Base-by-base conservation (phyloP, 2,888 invertebrate genomes). In the Spisula subtruncata region DNA sequence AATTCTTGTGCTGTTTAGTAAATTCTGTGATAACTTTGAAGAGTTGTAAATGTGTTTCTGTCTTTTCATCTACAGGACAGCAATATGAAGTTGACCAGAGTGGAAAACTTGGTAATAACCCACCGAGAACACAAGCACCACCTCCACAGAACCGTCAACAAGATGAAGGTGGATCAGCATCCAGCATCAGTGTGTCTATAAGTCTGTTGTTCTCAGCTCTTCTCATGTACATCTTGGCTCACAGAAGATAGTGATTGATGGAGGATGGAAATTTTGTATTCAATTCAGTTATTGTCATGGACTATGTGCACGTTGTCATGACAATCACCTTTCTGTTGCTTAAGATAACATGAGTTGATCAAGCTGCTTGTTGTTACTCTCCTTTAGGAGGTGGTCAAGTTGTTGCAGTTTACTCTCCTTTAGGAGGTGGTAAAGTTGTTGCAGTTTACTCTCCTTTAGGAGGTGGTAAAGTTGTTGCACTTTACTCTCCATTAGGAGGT, bases 81-180 rank as follows among this genome's bases (percentile, higher is more conserved):
- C 81, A 80, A 12, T 89, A 89, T 85, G 89, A 85, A 20, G 66
- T 75, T 25, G 56, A 85, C n/a, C 80, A 84, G 48, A 85, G 89
- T 32, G 89, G 89, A n/a, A 89, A 54, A 20, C 85, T 85, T 46
- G 75, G 75, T 54, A 71, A 54, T 29, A 56, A 89, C 20, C 46
- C 51, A 48, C 82, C 89, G 6, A 75, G 81, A 79, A 75, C 79
- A 35, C 51, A 32, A 29, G 60, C 85, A 60, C 80, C 79, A 8
- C 46, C 56, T 0, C 29, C 51, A 5, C 35, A 54, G 32, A 35
- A 75, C 35, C 25, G 60, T 66, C 60, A 66, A 6, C 48, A 88
- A 20, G 32, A 6, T 20, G 46, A 41, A 12, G 35, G 48, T 18
- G 75, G 66, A 8, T 35, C 54, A 29, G 54, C 88, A n/a, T 12